Conservation (phyloP, 1,140 invertebrate species). For the Steinernema khuongi region DNA sequence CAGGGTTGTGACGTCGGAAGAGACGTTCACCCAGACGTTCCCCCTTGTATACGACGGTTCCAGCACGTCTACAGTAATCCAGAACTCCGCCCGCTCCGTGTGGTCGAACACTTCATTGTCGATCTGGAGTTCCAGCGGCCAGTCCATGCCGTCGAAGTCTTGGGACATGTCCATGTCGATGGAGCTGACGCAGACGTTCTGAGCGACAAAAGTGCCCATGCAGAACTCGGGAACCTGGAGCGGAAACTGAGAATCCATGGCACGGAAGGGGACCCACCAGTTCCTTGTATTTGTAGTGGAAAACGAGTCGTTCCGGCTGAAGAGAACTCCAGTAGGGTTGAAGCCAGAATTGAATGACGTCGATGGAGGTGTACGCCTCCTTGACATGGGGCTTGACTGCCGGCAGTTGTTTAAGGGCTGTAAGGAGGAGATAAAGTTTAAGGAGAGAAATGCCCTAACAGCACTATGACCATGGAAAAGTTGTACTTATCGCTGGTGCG, state of each 20-base stretch:
- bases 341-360: neutral
- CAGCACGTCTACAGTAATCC: neutral
- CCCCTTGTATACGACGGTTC: neutral
- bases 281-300: constrained; percentile 6
- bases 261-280: neutral
- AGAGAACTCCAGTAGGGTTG: neutral
- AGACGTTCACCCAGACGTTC: neutral
- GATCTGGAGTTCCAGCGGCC: neutral
- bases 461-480: too few relatives aligned
- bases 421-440: neutral
- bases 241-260: neutral
- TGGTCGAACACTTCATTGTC: constrained; percentile 5
- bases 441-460: too few relatives aligned
- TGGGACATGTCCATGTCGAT: constrained; percentile 8
- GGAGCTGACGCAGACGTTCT: constrained; percentile 8
- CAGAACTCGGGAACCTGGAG: neutral
- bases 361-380: neutral
- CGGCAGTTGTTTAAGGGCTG: neutral
- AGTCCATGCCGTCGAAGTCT: neutral
- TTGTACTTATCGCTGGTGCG: too few relatives aligned
- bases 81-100: neutral
- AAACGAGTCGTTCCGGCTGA: neutral
- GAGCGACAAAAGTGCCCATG: neutral
- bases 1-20: neutral
- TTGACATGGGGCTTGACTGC: neutral